phyloP scores from a whole-genome alignment of 2,797 vertebrate genomes.

The Moxostoma hubbsi region DNA sequence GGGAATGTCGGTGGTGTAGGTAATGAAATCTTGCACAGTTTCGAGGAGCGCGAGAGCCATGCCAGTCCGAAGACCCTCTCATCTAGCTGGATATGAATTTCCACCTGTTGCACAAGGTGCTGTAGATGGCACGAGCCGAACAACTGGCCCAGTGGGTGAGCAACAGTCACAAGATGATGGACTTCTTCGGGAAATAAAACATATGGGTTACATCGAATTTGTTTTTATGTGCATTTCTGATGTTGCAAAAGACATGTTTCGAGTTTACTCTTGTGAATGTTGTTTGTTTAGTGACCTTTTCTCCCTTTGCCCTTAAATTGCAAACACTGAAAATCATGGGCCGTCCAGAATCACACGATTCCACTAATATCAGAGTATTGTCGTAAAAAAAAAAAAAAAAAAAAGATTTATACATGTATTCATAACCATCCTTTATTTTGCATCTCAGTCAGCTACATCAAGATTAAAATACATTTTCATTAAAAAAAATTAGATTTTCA shows the following conservation, averaged over 20 bases:
- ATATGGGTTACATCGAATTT: not conserved
- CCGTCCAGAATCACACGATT: not conserved
- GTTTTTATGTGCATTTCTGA: not conserved
- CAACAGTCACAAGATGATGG: constrained; percentile 90
- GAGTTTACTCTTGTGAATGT: not conserved
- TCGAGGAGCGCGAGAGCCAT: constrained; percentile 74
- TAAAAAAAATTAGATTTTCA: not conserved
- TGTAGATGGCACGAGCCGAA: constrained; percentile 88
- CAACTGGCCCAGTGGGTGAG: constrained; percentile 86
- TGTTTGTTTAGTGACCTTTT: not conserved
- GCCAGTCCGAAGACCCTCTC: constrained; percentile 79
- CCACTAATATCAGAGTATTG: no score
- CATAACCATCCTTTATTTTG: constrained; percentile 19
- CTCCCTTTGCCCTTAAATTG: not conserved
- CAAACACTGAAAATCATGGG: no score
- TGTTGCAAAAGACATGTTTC: not conserved
- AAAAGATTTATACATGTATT: not conserved
- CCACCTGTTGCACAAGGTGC: constrained; percentile 87
- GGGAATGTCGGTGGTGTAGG: constrained; percentile 56
- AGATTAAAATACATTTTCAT: not conserved
- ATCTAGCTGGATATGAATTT: constrained; percentile 93
- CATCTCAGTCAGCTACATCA: not conserved
- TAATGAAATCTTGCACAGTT: constrained; percentile 56
- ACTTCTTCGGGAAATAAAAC: constrained; percentile 84
- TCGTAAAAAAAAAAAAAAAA: not conserved